Percentiles rank a stretch among this genome's conserved stretches.
phyloP scores from a whole-genome alignment of 1,140 invertebrate species.

The Plodia interpunctella region DNA sequence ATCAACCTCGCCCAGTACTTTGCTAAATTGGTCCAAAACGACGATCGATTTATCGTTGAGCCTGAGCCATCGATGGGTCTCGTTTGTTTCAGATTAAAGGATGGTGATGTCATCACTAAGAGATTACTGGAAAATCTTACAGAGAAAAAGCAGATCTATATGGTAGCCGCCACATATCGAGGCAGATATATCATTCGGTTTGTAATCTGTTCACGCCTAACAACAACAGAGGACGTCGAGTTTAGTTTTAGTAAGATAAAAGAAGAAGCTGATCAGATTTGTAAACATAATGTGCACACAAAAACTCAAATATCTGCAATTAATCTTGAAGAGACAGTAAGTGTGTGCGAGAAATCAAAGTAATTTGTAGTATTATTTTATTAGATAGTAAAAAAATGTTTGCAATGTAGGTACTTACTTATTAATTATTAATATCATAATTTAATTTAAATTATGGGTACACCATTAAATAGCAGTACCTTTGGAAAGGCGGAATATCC shows the following conservation, averaged over 20 bases:
- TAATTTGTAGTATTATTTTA: slow-evolving; percentile 22
- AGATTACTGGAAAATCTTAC: slow-evolving; percentile 86
- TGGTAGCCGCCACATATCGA: slow-evolving; percentile 86
- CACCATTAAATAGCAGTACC: too few relatives aligned
- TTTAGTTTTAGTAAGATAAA: slow-evolving; percentile 90
- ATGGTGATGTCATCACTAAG: slow-evolving; percentile 87
- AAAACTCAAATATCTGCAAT: slow-evolving; percentile 55
- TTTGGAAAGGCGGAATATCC: too few relatives aligned
- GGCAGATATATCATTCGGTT: slow-evolving; percentile 88
- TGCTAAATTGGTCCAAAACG: slow-evolving; percentile 81
- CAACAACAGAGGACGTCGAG: slow-evolving; percentile 84
- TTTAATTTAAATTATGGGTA: too few relatives aligned
- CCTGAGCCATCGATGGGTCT: slow-evolving; percentile 86
- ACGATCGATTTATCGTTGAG: slow-evolving; percentile 88
- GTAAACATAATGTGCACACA: slow-evolving; percentile 33
- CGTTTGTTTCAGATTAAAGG: slow-evolving; percentile 92
- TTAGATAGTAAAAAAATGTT: too few relatives aligned
- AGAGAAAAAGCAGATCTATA: slow-evolving; percentile 87
- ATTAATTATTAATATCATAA: too few relatives aligned
- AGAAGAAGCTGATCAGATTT: slow-evolving; percentile 66
- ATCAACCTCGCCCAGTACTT: slow-evolving; percentile 88
- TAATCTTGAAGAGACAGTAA: slow-evolving; percentile 43
- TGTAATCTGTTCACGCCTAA: slow-evolving; percentile 86
- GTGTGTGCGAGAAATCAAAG: slow-evolving; percentile 68
- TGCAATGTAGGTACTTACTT: too few relatives aligned